Base-by-base conservation (phyloP, 2,113 vertebrate species). In the Hucho hucho region DNA sequence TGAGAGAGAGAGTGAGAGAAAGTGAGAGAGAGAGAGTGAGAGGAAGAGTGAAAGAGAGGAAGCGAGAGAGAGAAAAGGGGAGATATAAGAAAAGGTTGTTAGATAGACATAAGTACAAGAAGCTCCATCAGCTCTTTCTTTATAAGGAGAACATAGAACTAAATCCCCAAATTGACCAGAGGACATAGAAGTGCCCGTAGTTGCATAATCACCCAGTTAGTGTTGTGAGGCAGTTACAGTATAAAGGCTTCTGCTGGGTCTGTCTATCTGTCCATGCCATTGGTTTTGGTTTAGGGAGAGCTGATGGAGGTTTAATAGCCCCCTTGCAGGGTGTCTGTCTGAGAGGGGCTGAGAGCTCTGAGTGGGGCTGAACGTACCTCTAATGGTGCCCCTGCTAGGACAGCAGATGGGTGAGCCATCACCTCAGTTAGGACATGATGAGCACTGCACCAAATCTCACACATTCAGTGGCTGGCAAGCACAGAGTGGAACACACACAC, bases 261-360 rank as follows among this genome's bases (percentile, higher is more conserved):
- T 14, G 25, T 32, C 64, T 46, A 26, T 14, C 11, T 64, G 63
- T 64, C 22, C 25, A 5, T 64, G 12, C 63, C 63, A 26, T 12
- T 25, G 63, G 24, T 11, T 65, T 2, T 28, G 29, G 46, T 64
- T 53, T 64, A 53, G 24, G 24, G 20, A 9, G 53, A 25, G 25
- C 68, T 53, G 16, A 6, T 47, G 70, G 47, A n/a, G 5, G 69
- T 76, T 70, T 75, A 72, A 75, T 79, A 69, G 74, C 56, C 56
- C 26, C 58, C 53, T 64, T 63, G 69, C 69, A 26, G 47, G 26
- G 37, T 22, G 13, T 26, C 69, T 49, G 64, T 72, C 28, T 56
- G 16, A 26, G 69, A 70, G 67, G 49, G 43, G 64, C 22, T 7
- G 56, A 14, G 22, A 22, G 65, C n/a, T 6, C 65, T 29, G 29